These are phyloP conservation scores for Eremophila alpestris DNA, from an alignment of 2,797 vertebrate species.

Conservation along the genomic window DNA sequence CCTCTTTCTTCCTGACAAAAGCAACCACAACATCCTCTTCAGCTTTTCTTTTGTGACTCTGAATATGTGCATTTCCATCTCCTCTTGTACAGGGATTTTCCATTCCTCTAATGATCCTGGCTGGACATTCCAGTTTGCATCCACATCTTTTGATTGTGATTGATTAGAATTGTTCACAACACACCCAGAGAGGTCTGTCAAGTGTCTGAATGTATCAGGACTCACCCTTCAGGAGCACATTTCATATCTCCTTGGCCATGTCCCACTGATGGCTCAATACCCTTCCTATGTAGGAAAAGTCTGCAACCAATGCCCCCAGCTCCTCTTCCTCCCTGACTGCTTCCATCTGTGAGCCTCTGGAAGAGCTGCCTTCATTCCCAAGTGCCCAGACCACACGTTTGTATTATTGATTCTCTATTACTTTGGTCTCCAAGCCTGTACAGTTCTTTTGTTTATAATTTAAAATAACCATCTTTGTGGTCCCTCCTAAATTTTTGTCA, in stretches of 20 bases:
- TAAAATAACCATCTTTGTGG: background rate
- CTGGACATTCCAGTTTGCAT: background rate
- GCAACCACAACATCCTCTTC: background rate
- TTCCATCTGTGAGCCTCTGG: background rate
- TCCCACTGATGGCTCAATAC: background rate
- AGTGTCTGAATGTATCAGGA: background rate
- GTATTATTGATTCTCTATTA: background rate
- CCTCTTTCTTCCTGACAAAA: background rate
- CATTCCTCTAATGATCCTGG: background rate
- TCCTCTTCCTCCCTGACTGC: background rate
- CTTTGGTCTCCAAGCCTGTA: background rate
- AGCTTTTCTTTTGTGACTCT: background rate
- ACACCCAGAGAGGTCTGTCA: background rate
- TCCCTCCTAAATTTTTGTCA: background rate
- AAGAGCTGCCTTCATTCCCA: background rate
- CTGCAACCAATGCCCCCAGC: background rate
- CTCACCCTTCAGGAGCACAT: background rate
- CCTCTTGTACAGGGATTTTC: background rate
- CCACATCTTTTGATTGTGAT: background rate
- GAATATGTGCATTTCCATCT: background rate
- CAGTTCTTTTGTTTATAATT: background rate
- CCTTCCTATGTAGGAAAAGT: background rate
- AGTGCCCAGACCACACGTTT: background rate
- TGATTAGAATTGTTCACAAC: background rate
- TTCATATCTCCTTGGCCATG: background rate